These are phyloP conservation scores for Cyprinus carpio DNA, from an alignment of 2,113 vertebrate species.

Conservation along the genomic window DNA sequence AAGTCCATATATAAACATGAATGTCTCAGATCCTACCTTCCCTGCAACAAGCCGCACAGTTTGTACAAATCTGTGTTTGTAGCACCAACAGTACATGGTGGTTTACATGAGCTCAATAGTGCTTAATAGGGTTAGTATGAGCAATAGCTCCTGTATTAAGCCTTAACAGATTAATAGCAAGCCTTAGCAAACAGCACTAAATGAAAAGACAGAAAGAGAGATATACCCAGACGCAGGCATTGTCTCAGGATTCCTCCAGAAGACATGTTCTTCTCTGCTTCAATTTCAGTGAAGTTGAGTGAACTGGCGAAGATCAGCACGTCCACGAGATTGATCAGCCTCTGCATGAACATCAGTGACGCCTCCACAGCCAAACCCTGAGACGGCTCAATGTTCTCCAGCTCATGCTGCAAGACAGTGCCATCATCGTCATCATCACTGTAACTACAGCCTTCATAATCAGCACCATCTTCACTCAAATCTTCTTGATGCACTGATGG, in stretches of 20 bases:
- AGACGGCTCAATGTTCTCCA: constrained; percentile 92
- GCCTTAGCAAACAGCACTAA: background rate
- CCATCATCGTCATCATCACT: background rate
- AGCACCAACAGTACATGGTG: too few species aligned
- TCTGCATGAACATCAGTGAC: constrained; percentile 91
- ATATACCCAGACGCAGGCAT: constrained; percentile 90
- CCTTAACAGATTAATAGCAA: background rate
- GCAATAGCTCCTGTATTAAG: background rate
- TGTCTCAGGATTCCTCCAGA: constrained; percentile 94
- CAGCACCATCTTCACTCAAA: background rate
- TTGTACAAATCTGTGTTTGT: too few species aligned
- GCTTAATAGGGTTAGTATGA: too few species aligned
- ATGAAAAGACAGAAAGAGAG: background rate
- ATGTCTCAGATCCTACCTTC: background rate
- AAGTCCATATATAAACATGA: background rate
- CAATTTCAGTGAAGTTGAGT: constrained; percentile 95
- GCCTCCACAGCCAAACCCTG: constrained; percentile 91
- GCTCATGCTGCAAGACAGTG: constrained; percentile 81
- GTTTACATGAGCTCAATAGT: too few species aligned
- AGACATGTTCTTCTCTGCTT: constrained; percentile 99
- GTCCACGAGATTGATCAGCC: constrained; percentile 91
- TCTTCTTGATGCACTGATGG: background rate
- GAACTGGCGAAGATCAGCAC: constrained; percentile 97
- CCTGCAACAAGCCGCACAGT: background rate
- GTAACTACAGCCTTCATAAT: background rate